These are phyloP conservation scores for Heptranchias perlo DNA, from an alignment of 2,113 vertebrate species.

Conservation along the genomic window DNA sequence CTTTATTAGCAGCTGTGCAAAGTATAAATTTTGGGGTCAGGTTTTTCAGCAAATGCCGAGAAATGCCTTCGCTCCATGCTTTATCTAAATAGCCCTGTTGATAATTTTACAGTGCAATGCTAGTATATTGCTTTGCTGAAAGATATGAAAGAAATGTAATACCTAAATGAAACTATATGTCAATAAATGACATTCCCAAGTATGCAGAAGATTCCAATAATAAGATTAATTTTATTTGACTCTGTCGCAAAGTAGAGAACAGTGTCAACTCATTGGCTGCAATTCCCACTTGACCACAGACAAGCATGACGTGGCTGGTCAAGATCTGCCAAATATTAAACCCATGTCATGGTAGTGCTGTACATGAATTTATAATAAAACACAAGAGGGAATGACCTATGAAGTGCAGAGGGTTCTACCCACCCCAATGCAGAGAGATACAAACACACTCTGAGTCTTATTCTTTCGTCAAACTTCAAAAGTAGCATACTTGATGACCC, in stretches of 20 bases:
- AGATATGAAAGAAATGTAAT: not conserved
- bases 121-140: not conserved
- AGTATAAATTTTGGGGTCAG: not conserved
- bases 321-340: not conserved
- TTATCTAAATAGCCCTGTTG: not conserved
- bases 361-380: conserved; percentile 21
- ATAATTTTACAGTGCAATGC: not conserved
- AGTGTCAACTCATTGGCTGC: not conserved
- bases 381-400: not conserved
- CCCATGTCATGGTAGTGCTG: not conserved
- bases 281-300: not conserved
- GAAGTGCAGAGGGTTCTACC: not conserved
- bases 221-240: not conserved
- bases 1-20: not conserved
- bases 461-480: not conserved
- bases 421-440: not conserved
- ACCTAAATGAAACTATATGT: not conserved
- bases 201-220: not conserved
- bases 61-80: not conserved
- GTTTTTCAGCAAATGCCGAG: not conserved
- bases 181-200: not conserved
- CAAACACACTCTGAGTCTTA: not conserved
- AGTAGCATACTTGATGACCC: not conserved
- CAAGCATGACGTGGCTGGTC: not conserved
- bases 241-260: not conserved